Conservation (phyloP, 2,888 invertebrate species). For the Willowsia nigromaculata region DNA sequence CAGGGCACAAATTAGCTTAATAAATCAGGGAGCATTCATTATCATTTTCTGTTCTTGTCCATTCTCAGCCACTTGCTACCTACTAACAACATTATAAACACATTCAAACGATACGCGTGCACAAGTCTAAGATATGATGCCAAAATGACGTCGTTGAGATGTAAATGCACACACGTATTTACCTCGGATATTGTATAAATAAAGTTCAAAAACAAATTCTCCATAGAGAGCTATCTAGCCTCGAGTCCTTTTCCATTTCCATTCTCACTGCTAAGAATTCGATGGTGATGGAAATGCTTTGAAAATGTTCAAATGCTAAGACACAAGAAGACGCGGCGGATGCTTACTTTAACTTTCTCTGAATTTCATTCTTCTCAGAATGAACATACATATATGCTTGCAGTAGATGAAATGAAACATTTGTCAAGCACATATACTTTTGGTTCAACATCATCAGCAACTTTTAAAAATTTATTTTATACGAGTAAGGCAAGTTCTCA, state of each 20-base stretch:
- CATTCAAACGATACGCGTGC: too few species aligned
- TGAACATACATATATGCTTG: too few species aligned
- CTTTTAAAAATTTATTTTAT: neutral
- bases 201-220: neutral
- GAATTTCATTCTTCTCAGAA: neutral
- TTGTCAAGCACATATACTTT: neutral
- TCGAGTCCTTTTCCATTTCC: neutral
- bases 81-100: neutral
- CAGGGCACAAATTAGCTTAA: constrained; percentile 17
- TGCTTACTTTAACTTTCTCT: neutral
- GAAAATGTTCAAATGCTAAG: neutral
- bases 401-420: too few species aligned
- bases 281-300: neutral
- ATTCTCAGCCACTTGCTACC: too few species aligned
- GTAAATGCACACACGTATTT: neutral
- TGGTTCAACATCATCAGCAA: neutral
- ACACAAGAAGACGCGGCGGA: neutral
- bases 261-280: neutral
- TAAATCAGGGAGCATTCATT: constrained; percentile 15
- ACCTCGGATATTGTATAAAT: neutral
- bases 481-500: neutral
- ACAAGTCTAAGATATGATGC: too few species aligned
- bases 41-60: neutral
- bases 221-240: neutral
- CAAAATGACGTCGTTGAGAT: too few species aligned